Base-by-base conservation (phyloP, 2,888 invertebrate genomes). In the Cordilura impudica region DNA sequence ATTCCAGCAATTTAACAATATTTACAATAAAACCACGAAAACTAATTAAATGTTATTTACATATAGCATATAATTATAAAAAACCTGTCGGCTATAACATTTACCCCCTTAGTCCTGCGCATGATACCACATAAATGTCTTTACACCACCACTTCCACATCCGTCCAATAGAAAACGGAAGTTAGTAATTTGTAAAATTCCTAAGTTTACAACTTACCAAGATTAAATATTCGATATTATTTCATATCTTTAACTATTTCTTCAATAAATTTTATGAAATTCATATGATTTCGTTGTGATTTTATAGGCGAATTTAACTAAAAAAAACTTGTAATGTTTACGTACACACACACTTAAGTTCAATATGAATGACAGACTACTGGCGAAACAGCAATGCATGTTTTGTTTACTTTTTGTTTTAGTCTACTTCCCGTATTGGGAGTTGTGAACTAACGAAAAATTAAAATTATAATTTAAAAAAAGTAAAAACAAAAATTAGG, bases 101-200 rank as follows among this genome's bases (percentile, higher is more conserved):
- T 49, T 56, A 35, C 26, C 19, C n/a, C 26, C 23, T 18, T 21
- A 60, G 60, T 70, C 43, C 66, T 73, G 65, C 78, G 77, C 82
- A 67, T 77, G 73, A 10, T 43, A 65, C 66, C 67, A 70, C 58
- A 47, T 71, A 73, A 71, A 65, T 45, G 35, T 23, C 29, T 79
- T 76, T 80, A 81, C 81, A 82, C 82, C 82, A 82, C 81, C 77
- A 79, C 77, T 82, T 83, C 83, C 83, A 83, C 82, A 82, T 83
- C 83, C 83, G 83, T 82, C 77, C 71, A 29, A 45, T 69, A 54
- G 53, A 81, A 82, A 84, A 82, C 84, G 84, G 84, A 85, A 85
- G 84, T 85, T 81, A 82, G 82, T 83, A 83, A 77, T 84, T 84
- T 81, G 54, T 82, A 78, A 76, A 78, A 83, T 83, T 82, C 74